A percentile compares a stretch with the other conserved stretches of the same genome.
These are phyloP conservation scores for Dynastes tityus DNA, from an alignment of 2,888 invertebrate species.

Conservation along the genomic window DNA sequence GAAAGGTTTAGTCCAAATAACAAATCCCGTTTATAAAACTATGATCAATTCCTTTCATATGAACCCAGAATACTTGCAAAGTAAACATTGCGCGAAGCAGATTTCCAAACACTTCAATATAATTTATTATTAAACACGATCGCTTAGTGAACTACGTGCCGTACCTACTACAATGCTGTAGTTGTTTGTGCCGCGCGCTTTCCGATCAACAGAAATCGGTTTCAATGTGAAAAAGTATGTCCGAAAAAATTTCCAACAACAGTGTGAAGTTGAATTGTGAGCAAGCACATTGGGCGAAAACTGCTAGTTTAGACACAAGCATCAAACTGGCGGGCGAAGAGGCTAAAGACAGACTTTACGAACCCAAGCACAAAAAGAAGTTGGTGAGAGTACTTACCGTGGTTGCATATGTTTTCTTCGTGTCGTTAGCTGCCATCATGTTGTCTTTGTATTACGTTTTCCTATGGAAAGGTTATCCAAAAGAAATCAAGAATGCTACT, in stretches of 20 bases:
- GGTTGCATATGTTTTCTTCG: slow-evolving; percentile 93
- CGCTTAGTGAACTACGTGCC: slow-evolving; percentile 36
- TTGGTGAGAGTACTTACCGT: slow-evolving; percentile 93
- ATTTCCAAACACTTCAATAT: slow-evolving; percentile 45
- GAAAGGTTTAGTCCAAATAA: not conserved
- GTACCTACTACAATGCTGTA: slow-evolving; percentile 28
- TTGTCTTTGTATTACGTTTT: slow-evolving; percentile 95
- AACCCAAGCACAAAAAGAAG: slow-evolving; percentile 90
- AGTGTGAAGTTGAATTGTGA: slow-evolving; percentile 70
- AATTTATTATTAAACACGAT: slow-evolving; percentile 46
- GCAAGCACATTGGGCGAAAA: slow-evolving; percentile 59
- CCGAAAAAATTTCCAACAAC: slow-evolving; percentile 74
- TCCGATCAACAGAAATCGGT: slow-evolving; percentile 32
- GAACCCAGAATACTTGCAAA: slow-evolving; percentile 38
- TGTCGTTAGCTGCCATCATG: slow-evolving; percentile 94
- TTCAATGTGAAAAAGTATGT: slow-evolving; percentile 69
- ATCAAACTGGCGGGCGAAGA: slow-evolving; percentile 79
- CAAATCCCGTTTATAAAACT: slow-evolving; percentile 10
- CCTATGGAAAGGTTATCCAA: slow-evolving; percentile 88
- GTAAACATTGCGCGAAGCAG: slow-evolving; percentile 40
- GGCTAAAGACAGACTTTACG: slow-evolving; percentile 82
- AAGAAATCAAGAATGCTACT: slow-evolving; percentile 59
- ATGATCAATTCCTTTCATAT: slow-evolving; percentile 13
- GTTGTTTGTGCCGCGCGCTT: slow-evolving; percentile 22
- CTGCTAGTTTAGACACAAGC: slow-evolving; percentile 72